Evolutionary conservation across 1,140 invertebrate genomes (phyloP), one percentile per base, ranked within the genome.

Genomic region (Drosophila murphyi): DNA sequence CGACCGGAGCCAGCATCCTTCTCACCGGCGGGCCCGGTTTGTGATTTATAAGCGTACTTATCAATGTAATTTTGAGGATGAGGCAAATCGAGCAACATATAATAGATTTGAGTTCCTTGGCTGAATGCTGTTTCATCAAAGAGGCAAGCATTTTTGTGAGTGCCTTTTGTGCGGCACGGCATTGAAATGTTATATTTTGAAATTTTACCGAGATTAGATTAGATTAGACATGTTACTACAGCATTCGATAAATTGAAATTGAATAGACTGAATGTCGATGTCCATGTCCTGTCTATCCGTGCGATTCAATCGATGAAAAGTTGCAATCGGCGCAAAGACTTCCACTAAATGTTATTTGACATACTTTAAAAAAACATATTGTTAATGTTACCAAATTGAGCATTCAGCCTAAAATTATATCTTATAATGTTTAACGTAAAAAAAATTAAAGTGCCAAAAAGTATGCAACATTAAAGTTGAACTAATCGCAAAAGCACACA

Each of bases 1-100:
- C 29, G 8, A 31, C 20, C 6, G 34, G 5, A 2, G n/a, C 52
- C 31, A 37, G 41, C 56, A 67, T 50, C 32, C 67, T 39, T 45
- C 48, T 59, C 37, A 50, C 56, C 50, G 57, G 45, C 54, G 52
- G 68, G 72, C 20, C 20, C 79, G 63, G 73, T 88, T 88, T 89
- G 80, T 89, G 85, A 89, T 89, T 89, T 89, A 89, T 89, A 89
- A 89, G 85, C 80, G 83, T 78, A 89, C 80, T 89, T 89, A 89
- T 81, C 68, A 78, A 67, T 80, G 80, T 78, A 78, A 88, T 89
- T 81, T 77, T 81, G 28, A 61, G 43, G 12, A 51, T 76, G 48
- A 43, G 64, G 50, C 67, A 75, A 70, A 63, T 59, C 72, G 54
- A 39, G 55, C 59, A 78, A 62, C 68, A 51, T 76, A 87, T 77